These are phyloP conservation scores for Hyposmocoma kahamanoa DNA, from an alignment of 1,140 invertebrate species.

Conservation along the genomic window DNA sequence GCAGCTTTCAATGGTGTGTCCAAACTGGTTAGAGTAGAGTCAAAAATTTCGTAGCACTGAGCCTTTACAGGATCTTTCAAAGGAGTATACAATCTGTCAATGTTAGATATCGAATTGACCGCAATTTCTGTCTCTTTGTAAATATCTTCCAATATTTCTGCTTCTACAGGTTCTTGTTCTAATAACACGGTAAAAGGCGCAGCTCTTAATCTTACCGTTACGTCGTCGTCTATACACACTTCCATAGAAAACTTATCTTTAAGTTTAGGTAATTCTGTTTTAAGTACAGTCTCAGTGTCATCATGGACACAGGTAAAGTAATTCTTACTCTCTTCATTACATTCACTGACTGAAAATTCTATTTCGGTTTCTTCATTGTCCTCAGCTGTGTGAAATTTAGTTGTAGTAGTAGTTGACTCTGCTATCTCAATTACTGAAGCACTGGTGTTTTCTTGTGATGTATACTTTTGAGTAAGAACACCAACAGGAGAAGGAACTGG, in stretches of 20 bases:
- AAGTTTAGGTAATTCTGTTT: constrained; percentile 28
- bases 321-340: constrained; percentile 45
- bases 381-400: too few species aligned
- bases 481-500: constrained; percentile 10
- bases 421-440: constrained; percentile 4
- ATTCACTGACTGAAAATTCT: constrained; percentile 44
- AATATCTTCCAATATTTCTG: constrained; percentile 16
- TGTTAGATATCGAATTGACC: constrained; percentile 40
- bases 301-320: constrained; percentile 34
- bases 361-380: constrained; percentile 35
- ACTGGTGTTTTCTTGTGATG: neutral
- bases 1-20: constrained; percentile 53
- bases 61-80: constrained; percentile 41
- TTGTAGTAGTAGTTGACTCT: constrained; percentile 23
- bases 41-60: constrained; percentile 53
- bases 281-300: constrained; percentile 20
- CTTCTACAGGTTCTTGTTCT: constrained; percentile 23
- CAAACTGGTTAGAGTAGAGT: constrained; percentile 58
- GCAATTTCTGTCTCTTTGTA: constrained; percentile 39
- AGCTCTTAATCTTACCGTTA: constrained; percentile 48
- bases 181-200: constrained; percentile 31
- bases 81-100: constrained; percentile 51
- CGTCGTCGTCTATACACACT: constrained; percentile 54
- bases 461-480: neutral
- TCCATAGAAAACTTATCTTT: constrained; percentile 62